Evolutionary conservation across 2,888 invertebrate genomes (phyloP), one percentile per base, ranked within the genome.

Genomic region (Eilema griseolum): DNA sequence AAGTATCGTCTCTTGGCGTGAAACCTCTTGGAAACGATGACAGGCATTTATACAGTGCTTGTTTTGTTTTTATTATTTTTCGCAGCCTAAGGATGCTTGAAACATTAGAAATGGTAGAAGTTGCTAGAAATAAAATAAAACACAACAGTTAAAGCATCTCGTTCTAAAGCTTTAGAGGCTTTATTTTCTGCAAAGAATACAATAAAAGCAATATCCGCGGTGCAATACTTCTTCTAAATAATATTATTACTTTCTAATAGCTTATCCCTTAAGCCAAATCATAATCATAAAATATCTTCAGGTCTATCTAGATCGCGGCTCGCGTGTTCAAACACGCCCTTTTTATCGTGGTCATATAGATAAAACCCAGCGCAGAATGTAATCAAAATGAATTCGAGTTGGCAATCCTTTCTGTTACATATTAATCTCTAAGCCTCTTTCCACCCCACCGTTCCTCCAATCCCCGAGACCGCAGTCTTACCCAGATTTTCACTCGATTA

Each of bases 401-500:
- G 67, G 61, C 67, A 71, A 68, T 72, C 60, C 72, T 66, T 71
- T 72, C 69, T 69, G 72, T 69, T 72, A 69, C 72, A 69, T 72
- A 72, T 72, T 72, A 72, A 72, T 72, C 69, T 72, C 66, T 72
- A 72, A 72, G 69, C 72, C 72, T 68, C 72, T 72, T 69, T 69
- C 63, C 72, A 37, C 72, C 69, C 66, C 57, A 69, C 66, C 69
- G 72, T 72, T n/a, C n/a, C n/a, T n/a, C n/a, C 69, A 69, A 72
- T 72, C 72, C 72, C 56, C 69, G 68, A 72, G 62, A 66, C 72
- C 72, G 69, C 69, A 63, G 66, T 69, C 72, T 69, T 72, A 61
- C 69, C 66, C 66, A 69, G 63, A 73, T 77, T 77, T 71, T 71
- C 71, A 69, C 69, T 76, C 66, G 66, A 81, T 74, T 72, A 66